A percentile compares a stretch with the other conserved stretches of the same genome.
phyloP scores from a whole-genome alignment of 1,140 invertebrate genomes.

The Asbolus verrucosus region DNA sequence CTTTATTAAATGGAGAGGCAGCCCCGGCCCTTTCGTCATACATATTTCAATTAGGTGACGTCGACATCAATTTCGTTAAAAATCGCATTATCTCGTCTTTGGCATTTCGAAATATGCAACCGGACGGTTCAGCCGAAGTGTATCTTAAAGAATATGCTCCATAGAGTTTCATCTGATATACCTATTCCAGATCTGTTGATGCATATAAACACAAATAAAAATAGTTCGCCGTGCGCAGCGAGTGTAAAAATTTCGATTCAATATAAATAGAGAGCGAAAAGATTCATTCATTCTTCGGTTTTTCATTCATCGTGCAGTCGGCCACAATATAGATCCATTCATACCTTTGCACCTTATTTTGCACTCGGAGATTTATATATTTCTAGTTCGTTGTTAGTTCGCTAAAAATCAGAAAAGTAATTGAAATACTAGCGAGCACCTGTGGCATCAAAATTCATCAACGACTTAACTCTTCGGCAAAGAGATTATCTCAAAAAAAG shows the following conservation, averaged over 20 bases:
- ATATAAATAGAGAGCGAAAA: conserved; percentile 33
- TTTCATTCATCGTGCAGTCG: conserved; percentile 14
- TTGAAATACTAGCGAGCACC: conserved; percentile 9
- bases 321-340: conserved; percentile 24
- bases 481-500: no score
- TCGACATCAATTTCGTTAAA: no score
- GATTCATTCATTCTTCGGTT: conserved; percentile 37
- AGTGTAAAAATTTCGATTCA: conserved; percentile 36
- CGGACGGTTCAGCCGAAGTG: no score
- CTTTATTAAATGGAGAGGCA: conserved; percentile 5
- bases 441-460: no score
- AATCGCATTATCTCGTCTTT: no score
- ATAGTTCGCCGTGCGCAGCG: conserved; percentile 23
- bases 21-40: neutral
- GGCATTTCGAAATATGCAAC: no score
- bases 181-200: conserved; percentile 28
- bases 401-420: no score
- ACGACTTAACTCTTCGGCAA: no score
- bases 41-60: conserved; percentile 7
- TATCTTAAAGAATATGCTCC: conserved; percentile 7
- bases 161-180: conserved; percentile 9
- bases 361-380: conserved; percentile 18
- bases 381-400: no score
- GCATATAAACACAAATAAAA: conserved; percentile 37
- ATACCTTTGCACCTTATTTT: no score